Evolutionary conservation across 2,797 vertebrate genomes (phyloP).

Genomic region (Pachyuromys duprasi): DNA sequence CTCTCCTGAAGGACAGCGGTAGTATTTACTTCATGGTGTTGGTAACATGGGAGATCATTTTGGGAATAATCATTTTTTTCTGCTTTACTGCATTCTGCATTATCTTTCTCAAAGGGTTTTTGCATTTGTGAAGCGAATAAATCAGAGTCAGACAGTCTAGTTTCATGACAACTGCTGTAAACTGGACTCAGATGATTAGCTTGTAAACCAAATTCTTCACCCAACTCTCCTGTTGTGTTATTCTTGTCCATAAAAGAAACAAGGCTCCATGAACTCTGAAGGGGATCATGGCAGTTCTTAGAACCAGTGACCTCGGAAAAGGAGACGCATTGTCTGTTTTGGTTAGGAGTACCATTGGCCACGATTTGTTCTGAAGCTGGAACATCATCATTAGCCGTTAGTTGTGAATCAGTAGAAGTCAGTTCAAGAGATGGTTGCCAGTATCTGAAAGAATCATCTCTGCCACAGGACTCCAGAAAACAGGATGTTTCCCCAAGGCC

Average conservation of each 20-base stretch:
- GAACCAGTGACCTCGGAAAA: conserved; percentile 60
- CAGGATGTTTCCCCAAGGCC: conserved; percentile 72
- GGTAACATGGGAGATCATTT: conserved; percentile 43
- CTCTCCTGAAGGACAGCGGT: conserved; percentile 39
- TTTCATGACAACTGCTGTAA: not conserved
- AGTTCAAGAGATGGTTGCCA: conserved; percentile 87
- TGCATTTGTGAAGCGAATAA: conserved; percentile 51
- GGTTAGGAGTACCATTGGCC: conserved; percentile 59
- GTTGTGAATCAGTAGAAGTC: conserved; percentile 81
- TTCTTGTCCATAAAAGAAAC: conserved; percentile 65
- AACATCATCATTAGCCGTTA: conserved; percentile 80
- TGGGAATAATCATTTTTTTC: conserved; percentile 60
- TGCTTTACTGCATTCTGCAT: conserved; percentile 48
- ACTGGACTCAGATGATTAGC: not conserved
- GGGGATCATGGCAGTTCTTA: conserved; percentile 59
- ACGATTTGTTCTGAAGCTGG: conserved; percentile 71
- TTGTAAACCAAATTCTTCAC: conserved; percentile 63
- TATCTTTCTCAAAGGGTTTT: conserved; percentile 23
- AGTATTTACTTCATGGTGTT: conserved; percentile 42
- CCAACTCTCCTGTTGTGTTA: conserved; percentile 50
- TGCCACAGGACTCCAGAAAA: conserved; percentile 65
- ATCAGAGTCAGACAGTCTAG: conserved; percentile 45
- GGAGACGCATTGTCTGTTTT: conserved; percentile 67
- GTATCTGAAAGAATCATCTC: conserved; percentile 71
- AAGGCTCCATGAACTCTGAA: conserved; percentile 63